phyloP scores from a whole-genome alignment of 2,888 invertebrate species.

The Morpho achilles region DNA sequence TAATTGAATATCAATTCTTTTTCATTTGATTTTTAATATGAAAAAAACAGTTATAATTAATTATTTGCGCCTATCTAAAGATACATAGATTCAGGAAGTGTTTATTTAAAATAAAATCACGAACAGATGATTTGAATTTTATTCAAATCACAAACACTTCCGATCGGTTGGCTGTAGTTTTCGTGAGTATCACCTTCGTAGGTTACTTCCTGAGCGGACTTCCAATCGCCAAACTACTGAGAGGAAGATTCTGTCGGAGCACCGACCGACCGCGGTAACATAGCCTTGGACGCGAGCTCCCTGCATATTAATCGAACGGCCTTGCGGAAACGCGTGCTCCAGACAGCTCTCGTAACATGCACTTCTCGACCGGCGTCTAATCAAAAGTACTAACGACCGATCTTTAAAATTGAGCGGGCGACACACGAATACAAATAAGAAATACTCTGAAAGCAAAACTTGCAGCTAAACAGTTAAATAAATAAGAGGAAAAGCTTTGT shows the following conservation, averaged over 20 bases:
- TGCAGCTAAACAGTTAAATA: not conserved
- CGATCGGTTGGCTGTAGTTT: constrained; percentile 57
- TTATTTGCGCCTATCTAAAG: constrained; percentile 42
- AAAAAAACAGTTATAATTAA: not conserved
- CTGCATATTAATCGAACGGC: constrained; percentile 76
- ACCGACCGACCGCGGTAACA: constrained; percentile 67
- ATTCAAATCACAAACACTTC: constrained; percentile 72
- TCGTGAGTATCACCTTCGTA: constrained; percentile 66
- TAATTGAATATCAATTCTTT: too few relatives aligned
- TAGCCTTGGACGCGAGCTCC: constrained; percentile 76
- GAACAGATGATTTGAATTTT: constrained; percentile 57
- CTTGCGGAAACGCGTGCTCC: constrained; percentile 75
- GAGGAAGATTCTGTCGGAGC: constrained; percentile 71
- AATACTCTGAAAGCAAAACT: not conserved
- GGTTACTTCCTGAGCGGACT: constrained; percentile 64
- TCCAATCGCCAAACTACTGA: constrained; percentile 53
- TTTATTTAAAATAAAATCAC: constrained; percentile 37
- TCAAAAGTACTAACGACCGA: constrained; percentile 41
- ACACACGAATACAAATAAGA: constrained; percentile 6
- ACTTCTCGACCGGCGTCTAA: constrained; percentile 42
- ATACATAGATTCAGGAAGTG: constrained; percentile 46
- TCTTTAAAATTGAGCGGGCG: constrained; percentile 13
- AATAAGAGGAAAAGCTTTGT: not conserved
- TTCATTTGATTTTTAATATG: too few relatives aligned
- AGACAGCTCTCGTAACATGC: constrained; percentile 62